Percentiles rank a stretch among this genome's conserved stretches.
phyloP scores from a whole-genome alignment of 35 echinoderm and acorn worm genomes.

The Heliocidaris tuberculata region DNA sequence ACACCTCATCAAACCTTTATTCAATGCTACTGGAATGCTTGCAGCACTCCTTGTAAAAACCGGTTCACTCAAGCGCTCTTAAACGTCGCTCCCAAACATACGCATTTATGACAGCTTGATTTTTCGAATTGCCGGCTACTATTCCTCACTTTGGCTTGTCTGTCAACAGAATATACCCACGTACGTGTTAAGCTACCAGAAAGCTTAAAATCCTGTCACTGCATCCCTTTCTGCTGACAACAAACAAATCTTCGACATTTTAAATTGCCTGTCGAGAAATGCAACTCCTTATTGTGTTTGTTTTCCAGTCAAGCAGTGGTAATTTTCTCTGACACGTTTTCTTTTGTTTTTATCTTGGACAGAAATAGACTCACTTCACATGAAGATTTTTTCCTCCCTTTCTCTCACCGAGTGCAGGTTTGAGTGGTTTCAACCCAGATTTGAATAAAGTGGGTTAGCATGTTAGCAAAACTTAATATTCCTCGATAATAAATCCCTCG shows the following conservation, averaged over 20 bases:
- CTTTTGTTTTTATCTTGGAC: neutral
- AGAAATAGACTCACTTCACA: neutral
- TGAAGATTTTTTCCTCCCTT: neutral
- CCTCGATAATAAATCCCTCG: neutral
- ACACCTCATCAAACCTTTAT: neutral
- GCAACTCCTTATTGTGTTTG: neutral
- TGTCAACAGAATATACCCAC: neutral
- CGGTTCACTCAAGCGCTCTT: neutral
- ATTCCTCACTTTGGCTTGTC: neutral
- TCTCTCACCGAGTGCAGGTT: neutral
- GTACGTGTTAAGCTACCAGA: neutral
- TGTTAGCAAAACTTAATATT: neutral
- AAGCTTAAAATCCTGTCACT: neutral
- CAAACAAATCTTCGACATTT: neutral
- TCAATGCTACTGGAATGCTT: neutral
- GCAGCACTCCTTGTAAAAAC: neutral
- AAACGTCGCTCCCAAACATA: neutral
- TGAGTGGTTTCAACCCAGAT: neutral
- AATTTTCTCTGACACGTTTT: neutral
- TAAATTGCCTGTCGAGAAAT: slow-evolving; percentile 17
- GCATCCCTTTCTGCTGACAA: neutral
- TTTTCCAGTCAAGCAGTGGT: neutral
- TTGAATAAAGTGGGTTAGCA: neutral
- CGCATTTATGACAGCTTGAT: neutral
- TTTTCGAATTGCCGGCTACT: neutral